Evolutionary conservation across 2,797 vertebrate species (phyloP).

Genomic region (Ispidina picta): DNA sequence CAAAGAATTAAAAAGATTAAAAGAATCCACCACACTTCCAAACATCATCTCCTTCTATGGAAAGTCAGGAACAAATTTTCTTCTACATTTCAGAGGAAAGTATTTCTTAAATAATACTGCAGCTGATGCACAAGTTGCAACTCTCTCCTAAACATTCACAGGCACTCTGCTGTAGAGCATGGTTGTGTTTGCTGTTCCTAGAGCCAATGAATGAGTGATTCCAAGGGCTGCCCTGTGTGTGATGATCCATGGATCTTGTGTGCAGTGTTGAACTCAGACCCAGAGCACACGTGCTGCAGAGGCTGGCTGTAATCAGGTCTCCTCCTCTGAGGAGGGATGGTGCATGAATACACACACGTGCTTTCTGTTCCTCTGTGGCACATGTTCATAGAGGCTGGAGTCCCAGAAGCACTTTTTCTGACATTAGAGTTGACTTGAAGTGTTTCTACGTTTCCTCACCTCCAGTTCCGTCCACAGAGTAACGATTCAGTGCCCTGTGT

Average conservation of each 20-base stretch:
- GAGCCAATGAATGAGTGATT: not conserved
- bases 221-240: not conserved
- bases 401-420: not conserved
- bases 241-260: not conserved
- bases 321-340: not conserved
- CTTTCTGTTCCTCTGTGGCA: not conserved
- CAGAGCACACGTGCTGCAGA: not conserved
- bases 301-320: not conserved
- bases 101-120: not conserved
- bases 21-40: not conserved
- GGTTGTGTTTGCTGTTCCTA: not conserved
- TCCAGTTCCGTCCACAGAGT: not conserved
- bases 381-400: not conserved
- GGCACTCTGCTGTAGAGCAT: not conserved
- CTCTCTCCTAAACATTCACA: not conserved
- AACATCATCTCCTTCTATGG: not conserved
- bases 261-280: rapidly evolving
- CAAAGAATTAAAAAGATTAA: not conserved
- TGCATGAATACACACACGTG: rapidly evolving
- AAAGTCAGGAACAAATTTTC: not conserved
- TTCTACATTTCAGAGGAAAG: not conserved
- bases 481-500: not conserved
- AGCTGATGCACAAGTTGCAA: not conserved
- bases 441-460: not conserved
- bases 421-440: not conserved